Conservation (phyloP, 2,888 invertebrate genomes). For the Noctua pronuba region DNA sequence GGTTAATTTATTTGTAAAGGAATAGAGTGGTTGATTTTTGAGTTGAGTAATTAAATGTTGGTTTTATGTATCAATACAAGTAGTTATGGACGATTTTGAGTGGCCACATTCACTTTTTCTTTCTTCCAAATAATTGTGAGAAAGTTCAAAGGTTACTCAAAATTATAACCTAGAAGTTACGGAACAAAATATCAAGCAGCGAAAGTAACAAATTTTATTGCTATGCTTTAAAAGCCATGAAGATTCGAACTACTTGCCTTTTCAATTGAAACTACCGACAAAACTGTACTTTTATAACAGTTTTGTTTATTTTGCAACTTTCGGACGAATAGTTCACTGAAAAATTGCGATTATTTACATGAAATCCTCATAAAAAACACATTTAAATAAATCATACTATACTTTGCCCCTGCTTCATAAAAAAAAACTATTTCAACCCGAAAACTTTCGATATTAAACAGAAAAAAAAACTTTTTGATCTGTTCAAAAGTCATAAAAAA, state of each 20-base stretch:
- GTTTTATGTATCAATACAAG: constrained; percentile 3
- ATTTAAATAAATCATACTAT: constrained; percentile 36
- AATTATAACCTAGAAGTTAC: constrained; percentile 30
- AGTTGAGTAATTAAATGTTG: not conserved
- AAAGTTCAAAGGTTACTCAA: constrained; percentile 39
- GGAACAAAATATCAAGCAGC: constrained; percentile 14
- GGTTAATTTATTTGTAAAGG: constrained; percentile 48
- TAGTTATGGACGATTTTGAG: not conserved
- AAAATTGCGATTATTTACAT: constrained; percentile 38
- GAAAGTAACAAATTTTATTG: constrained; percentile 39
- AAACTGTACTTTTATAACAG: constrained; percentile 36
- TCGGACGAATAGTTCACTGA: constrained; percentile 1
- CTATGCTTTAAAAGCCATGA: constrained; percentile 24
- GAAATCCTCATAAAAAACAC: constrained; percentile 24
- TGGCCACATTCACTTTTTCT: constrained; percentile 26
- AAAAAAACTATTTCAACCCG: constrained; percentile 37
- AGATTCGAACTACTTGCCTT: constrained; percentile 31
- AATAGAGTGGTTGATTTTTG: constrained; percentile 13
- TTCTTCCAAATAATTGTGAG: constrained; percentile 30
- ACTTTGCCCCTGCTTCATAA: constrained; percentile 24
- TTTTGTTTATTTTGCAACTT: constrained; percentile 42
- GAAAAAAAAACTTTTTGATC: constrained; percentile 51
- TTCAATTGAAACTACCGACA: constrained; percentile 25
- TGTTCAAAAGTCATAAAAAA: constrained; percentile 53
- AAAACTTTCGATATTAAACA: constrained; percentile 52